Percentiles rank a stretch among this genome's conserved stretches.
These are phyloP conservation scores for Hozukius guyotensis DNA, from an alignment of 2,797 vertebrate species.

Conservation along the genomic window DNA sequence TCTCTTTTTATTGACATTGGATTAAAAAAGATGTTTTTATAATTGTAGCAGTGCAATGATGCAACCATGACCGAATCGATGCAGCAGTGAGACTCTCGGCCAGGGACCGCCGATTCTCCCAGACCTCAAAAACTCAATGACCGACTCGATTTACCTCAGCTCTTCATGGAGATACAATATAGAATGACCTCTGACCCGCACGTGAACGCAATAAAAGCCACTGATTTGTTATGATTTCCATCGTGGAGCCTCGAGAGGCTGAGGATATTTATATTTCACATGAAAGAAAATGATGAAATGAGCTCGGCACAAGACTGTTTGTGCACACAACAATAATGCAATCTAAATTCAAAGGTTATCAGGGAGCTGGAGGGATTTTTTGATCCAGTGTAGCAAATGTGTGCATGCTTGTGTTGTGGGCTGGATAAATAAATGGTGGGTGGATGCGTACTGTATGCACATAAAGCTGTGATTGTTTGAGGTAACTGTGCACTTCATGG, in stretches of 20 bases:
- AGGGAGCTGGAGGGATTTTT: constrained; percentile 2
- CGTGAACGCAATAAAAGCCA: not conserved
- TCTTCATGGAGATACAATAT: not conserved
- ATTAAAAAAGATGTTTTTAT: not conserved
- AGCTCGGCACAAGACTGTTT: not conserved
- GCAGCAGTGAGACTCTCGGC: not conserved
- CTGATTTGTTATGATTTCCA: not conserved
- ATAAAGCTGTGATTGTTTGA: not conserved
- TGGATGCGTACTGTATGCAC: not conserved
- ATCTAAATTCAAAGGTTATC: constrained; percentile 25
- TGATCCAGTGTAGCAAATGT: not conserved
- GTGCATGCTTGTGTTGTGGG: not conserved
- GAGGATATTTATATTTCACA: not conserved
- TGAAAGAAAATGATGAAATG: constrained; percentile 2
- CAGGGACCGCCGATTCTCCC: not conserved
- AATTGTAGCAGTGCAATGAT: not conserved
- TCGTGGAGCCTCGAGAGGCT: not conserved
- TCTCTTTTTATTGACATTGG: not conserved
- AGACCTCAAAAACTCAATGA: not conserved
- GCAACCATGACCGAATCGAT: not conserved
- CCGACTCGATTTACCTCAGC: not conserved
- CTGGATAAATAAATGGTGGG: not conserved
- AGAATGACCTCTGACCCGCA: not conserved
- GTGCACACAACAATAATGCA: not conserved
- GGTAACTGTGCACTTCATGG: not conserved